Evolutionary conservation across 1,140 invertebrate species (phyloP).

Genomic region (Thaumatotibia leucotreta): DNA sequence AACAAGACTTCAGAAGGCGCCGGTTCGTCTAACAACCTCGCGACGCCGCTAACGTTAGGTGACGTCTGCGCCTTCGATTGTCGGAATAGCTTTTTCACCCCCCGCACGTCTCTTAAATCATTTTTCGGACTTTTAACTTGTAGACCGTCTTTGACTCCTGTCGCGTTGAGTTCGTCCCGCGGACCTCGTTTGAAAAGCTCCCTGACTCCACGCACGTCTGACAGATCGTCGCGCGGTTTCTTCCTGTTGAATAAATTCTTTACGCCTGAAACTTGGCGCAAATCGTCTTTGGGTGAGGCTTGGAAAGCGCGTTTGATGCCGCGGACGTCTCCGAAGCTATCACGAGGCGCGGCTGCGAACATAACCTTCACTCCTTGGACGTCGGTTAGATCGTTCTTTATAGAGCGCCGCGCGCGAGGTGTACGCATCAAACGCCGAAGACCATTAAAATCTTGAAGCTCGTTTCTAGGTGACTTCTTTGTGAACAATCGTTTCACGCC

Average conservation of each 20-base stretch:
- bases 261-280: constrained; percentile 57
- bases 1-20: constrained; percentile 35
- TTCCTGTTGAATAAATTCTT: constrained; percentile 37
- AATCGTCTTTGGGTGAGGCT: constrained; percentile 41
- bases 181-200: constrained; percentile 38
- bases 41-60: constrained; percentile 48
- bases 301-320: constrained; percentile 49
- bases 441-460: constrained; percentile 60
- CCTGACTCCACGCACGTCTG: constrained; percentile 55
- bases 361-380: constrained; percentile 51
- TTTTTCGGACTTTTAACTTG: constrained; percentile 21
- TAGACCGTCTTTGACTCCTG: constrained; percentile 54
- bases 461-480: constrained; percentile 58
- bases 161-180: constrained; percentile 27
- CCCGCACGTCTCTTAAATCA: constrained; percentile 42
- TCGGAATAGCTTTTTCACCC: constrained; percentile 47
- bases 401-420: constrained; percentile 42
- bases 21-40: constrained; percentile 42
- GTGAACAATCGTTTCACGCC: constrained; percentile 39
- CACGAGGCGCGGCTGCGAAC: constrained; percentile 46
- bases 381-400: constrained; percentile 64
- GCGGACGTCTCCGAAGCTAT: constrained; percentile 53
- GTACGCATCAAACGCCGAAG: constrained; percentile 52
- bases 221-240: constrained; percentile 49
- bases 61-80: constrained; percentile 16